These are phyloP conservation scores for Marmota monax DNA, from an alignment of 2,113 vertebrate species.

Conservation along the genomic window DNA sequence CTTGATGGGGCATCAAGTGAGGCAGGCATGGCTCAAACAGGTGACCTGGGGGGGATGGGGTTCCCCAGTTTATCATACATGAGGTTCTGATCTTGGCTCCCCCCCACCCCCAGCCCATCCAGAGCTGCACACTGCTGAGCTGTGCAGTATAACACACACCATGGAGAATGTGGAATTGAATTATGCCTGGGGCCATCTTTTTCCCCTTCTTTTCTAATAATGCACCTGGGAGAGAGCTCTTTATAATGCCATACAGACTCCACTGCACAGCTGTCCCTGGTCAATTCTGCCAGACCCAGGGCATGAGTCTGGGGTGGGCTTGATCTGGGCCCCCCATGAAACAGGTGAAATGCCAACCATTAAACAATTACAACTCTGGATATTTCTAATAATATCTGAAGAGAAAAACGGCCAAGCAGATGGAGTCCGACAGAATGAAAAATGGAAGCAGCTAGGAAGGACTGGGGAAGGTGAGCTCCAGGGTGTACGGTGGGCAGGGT, in stretches of 20 bases:
- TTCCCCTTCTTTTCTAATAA: conserved; percentile 59
- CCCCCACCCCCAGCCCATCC: not conserved
- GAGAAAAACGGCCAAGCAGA: conserved; percentile 69
- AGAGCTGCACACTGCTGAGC: conserved; percentile 31
- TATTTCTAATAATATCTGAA: conserved; percentile 73
- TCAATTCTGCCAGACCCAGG: conserved; percentile 47
- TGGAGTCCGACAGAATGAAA: conserved; percentile 74
- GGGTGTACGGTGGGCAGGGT: not conserved
- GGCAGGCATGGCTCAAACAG: not conserved
- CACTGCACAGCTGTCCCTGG: conserved; percentile 75
- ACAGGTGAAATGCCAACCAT: conserved; percentile 74
- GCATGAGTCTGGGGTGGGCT: conserved; percentile 51
- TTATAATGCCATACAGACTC: conserved; percentile 76
- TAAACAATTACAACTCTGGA: conserved; percentile 74
- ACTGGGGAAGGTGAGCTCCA: not conserved
- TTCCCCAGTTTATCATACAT: not conserved
- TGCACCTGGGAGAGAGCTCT: conserved; percentile 67
- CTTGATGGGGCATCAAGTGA: not conserved
- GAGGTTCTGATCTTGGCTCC: not conserved
- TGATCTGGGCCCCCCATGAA: conserved; percentile 53
- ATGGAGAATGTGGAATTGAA: conserved; percentile 71
- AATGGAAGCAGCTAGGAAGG: conserved; percentile 47
- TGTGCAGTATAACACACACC: conserved; percentile 34
- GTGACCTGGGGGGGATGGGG: not conserved
- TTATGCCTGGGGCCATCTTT: conserved; percentile 75